Percentiles rank a stretch among this genome's conserved stretches.
These are phyloP conservation scores for human (Homo sapiens) DNA, from an alignment of 2,113 vertebrate genomes.

Conservation along the genomic window GRCh38 chr15:101250001-101250500, in stretches of 20 bases:
- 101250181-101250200: not conserved
- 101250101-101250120: not conserved
- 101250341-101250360: not conserved
- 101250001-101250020: not conserved
- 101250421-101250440: constrained; percentile 8
- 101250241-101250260: not conserved
- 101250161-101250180: not conserved
- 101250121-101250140: not conserved
- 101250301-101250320: not conserved
- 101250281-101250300: not conserved
- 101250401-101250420: constrained; percentile 67
- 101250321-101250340: not conserved
- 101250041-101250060: not conserved
- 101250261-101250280: not conserved
- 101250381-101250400: constrained; percentile 18
- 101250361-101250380: not conserved
- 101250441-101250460: constrained; percentile 19
- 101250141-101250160: not conserved
- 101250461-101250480: not conserved
- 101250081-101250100: not conserved
- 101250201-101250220: not conserved
- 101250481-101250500: not conserved
- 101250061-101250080: not conserved
- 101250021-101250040: not conserved
- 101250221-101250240: not conserved